Evolutionary conservation across 2,888 invertebrate genomes (phyloP).

Genomic region (Prosapia bicincta): DNA sequence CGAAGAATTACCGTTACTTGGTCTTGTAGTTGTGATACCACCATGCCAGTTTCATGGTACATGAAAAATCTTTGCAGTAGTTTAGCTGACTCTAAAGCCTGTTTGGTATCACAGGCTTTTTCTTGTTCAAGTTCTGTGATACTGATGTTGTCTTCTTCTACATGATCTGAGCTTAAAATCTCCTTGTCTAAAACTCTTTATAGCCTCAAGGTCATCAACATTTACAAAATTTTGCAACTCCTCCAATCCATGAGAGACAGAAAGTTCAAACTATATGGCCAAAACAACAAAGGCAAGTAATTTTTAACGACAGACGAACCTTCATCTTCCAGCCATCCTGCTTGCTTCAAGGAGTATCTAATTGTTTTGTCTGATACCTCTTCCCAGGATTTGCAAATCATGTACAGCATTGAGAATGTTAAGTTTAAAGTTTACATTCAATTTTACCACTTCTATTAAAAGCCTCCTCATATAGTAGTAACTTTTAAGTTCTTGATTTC

Average conservation of each 20-base stretch:
- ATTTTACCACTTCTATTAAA: background rate
- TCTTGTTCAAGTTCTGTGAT: background rate
- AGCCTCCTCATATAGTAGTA: background rate
- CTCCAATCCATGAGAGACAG: background rate
- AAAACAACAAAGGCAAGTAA: conserved; percentile 1
- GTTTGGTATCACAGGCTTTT: background rate
- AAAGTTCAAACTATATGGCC: too few species aligned
- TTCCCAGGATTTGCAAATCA: background rate
- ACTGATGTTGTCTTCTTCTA: conserved; percentile 10
- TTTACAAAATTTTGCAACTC: background rate
- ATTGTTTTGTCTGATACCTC: conserved; percentile 1
- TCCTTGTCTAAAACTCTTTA: conserved; percentile 9
- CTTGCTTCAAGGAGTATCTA: conserved; percentile 7
- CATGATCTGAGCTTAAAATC: background rate
- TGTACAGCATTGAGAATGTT: background rate
- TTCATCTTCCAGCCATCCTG: background rate
- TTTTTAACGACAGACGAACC: too few species aligned
- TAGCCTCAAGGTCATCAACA: background rate
- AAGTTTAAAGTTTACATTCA: background rate
- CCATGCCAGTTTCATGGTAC: background rate
- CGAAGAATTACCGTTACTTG: background rate
- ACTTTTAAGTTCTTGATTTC: background rate
- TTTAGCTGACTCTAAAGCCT: conserved; percentile 4
- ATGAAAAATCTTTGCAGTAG: background rate
- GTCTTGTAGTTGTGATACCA: too few species aligned